A percentile compares a stretch with the other conserved stretches of the same genome.
phyloP scores from a whole-genome alignment of 2,113 vertebrate species.

The Serilophus lunatus region DNA sequence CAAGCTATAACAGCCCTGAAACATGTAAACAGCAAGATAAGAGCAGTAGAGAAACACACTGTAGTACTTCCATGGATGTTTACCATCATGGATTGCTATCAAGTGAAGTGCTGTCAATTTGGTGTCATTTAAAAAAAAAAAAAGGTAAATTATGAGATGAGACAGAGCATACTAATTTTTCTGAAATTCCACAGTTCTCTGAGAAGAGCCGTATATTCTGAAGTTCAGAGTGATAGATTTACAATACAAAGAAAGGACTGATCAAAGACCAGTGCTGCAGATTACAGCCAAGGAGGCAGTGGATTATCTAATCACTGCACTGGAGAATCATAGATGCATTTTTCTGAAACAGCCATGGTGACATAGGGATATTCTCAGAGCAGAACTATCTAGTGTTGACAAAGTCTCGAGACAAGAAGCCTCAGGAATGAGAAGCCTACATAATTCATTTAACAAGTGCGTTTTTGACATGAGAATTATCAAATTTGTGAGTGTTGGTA shows the following conservation, averaged over 20 bases:
- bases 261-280: neutral
- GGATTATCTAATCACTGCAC: neutral
- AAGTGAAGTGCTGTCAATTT: neutral
- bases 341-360: neutral
- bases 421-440: neutral
- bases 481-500: neutral
- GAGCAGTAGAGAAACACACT: neutral
- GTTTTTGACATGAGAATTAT: neutral
- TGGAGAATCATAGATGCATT: neutral
- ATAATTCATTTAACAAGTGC: neutral
- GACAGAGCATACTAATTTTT: neutral
- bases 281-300: neutral
- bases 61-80: neutral
- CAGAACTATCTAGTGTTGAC: neutral
- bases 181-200: neutral
- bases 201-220: neutral
- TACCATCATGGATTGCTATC: neutral
- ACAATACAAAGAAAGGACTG: neutral
- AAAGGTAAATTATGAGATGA: neutral
- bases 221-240: neutral
- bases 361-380: neutral
- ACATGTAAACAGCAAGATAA: neutral
- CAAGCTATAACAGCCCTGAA: neutral
- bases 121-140: neutral
- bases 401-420: neutral